Evolutionary conservation across 2,113 vertebrate genomes (phyloP), one percentile per base, ranked within the genome.

Genomic region (Platichthys flesus): DNA sequence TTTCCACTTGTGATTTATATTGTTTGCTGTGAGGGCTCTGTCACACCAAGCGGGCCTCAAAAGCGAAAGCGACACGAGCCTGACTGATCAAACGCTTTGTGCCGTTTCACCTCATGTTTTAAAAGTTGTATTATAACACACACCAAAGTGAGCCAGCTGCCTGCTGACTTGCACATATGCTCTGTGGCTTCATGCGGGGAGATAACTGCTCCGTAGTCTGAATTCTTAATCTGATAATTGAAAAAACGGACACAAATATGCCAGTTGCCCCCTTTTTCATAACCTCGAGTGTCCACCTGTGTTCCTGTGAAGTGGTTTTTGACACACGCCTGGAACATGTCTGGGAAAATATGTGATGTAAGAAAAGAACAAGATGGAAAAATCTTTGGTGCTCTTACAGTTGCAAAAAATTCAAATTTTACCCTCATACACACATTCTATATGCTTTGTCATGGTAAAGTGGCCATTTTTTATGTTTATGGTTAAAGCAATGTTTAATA

Each of bases 71-170:
- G 51, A 54, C 51, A 21, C 18, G 0, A n/a, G 51, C 18, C 3
- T 54, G 51, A 15, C 52, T 60, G 54, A 80, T 76, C 42, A 59
- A 59, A 54, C 35, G 16, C 67, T 42, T 23, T 12, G 18, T 26
- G 16, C 24, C 73, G 31, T 21, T 20, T 73, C 26, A 51, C 56
- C 37, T 61, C 28, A 14, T 45, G 47, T 51, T 51, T 51, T 51
- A 31, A 65, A 81, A 57, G 54, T 47, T 35, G 10, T 28, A 58
- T 21, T 14, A 54, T 54, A 54, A 54, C 51, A 54, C 5, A 54
- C 8, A 9, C 28, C 37, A 55, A 49, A n/a, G 15, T 16, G 35
- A 51, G 18, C 15, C 24, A 23, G 28, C 24, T 14, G 8, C n/a
- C 42, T 60, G 28, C 21, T 59, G 54, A 55, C 55, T n/a, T 3